Evolutionary conservation across 2,113 vertebrate species (phyloP).

Genomic region (Strix uralensis): DNA sequence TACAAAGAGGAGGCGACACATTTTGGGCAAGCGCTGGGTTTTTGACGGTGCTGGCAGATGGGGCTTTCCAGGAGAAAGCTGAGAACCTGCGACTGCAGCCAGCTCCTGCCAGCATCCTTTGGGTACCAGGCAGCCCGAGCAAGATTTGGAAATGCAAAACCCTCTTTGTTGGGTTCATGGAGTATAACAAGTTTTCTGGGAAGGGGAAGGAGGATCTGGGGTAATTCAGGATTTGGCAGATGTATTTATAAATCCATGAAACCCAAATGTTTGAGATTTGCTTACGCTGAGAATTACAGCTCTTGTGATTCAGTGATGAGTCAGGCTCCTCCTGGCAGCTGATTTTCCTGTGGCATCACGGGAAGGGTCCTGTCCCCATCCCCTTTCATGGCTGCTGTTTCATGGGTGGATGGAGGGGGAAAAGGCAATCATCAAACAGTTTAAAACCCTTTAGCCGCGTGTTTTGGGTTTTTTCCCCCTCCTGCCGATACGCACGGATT

Average conservation of each 20-base stretch:
- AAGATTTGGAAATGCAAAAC: neutral
- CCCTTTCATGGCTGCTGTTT: neutral
- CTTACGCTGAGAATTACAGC: neutral
- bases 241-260: neutral
- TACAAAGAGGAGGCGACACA: neutral
- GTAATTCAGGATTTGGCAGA: neutral
- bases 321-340: conserved; percentile 24
- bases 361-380: neutral
- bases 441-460: neutral
- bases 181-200: neutral
- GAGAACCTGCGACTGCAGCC: neutral
- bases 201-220: neutral
- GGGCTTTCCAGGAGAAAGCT: neutral
- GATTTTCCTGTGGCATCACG: neutral
- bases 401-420: neutral
- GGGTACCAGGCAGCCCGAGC: neutral
- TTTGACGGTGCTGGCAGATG: neutral
- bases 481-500: fast-evolving
- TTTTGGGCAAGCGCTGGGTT: neutral
- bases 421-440: neutral
- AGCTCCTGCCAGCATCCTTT: neutral
- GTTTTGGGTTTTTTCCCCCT: neutral
- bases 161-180: neutral
- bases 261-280: neutral
- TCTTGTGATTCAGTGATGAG: neutral